These are phyloP conservation scores for Cyprinodon tularosa DNA, from an alignment of 2,113 vertebrate species.

Conservation along the genomic window DNA sequence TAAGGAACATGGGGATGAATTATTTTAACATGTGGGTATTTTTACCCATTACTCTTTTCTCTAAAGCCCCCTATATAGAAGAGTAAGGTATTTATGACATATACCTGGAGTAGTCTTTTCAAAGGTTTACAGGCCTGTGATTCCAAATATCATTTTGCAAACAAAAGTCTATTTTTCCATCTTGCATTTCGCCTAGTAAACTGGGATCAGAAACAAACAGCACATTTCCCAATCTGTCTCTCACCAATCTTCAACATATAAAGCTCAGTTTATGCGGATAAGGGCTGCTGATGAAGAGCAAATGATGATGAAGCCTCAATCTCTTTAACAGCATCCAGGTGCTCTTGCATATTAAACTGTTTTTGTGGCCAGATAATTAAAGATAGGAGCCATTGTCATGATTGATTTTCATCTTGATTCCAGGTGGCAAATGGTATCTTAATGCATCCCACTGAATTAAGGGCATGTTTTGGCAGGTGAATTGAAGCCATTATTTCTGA, in stretches of 20 bases:
- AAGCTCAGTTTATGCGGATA: conserved; percentile 33
- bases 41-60: not conserved
- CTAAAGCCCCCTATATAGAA: not conserved
- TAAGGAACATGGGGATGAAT: conserved; percentile 29
- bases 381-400: conserved; percentile 41
- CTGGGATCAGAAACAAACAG: conserved; percentile 1
- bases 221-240: conserved; percentile 6
- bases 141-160: not conserved
- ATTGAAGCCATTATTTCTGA: conserved; percentile 3
- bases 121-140: not conserved
- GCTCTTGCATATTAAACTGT: conserved; percentile 53
- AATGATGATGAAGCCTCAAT: conserved; percentile 59
- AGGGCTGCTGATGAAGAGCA: conserved; percentile 35
- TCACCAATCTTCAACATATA: conserved; percentile 8
- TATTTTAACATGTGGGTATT: conserved; percentile 16
- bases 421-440: conserved; percentile 57
- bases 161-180: not conserved
- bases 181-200: conserved; percentile 15
- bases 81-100: not conserved
- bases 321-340: conserved; percentile 59
- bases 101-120: not conserved
- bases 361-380: conserved; percentile 61
- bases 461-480: conserved; percentile 26
- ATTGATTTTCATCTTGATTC: conserved; percentile 54
- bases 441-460: conserved; percentile 48